Percentiles rank a stretch among this genome's conserved stretches.
Conservation (phyloP, 64 coral and sea anemone genomes). For the Pachyseris speciosa region DNA sequence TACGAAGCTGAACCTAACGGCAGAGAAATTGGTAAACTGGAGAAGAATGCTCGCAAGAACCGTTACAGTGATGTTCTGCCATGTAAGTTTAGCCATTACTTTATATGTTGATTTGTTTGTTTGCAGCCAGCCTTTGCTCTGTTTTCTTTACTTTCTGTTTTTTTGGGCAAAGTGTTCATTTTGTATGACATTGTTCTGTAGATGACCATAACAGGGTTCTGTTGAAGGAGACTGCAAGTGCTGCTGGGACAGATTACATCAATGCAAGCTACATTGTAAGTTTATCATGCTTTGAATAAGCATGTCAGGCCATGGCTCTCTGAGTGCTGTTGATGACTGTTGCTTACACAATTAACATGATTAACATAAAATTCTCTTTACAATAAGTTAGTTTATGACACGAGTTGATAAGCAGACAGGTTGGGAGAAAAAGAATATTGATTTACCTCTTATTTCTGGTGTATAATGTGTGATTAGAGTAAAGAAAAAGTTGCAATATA, state of each 20-base stretch:
- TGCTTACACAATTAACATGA: too few relatives aligned
- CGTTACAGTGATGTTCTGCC: conserved; percentile 99
- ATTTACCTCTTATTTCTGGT: too few relatives aligned
- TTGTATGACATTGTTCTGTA: conserved; percentile 3
- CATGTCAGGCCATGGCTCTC: too few relatives aligned
- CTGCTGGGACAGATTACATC: conserved; percentile 94
- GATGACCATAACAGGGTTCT: conserved; percentile 93
- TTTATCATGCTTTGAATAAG: neutral
- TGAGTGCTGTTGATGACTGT: too few relatives aligned
- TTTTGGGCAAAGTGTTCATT: neutral
- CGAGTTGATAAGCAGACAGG: too few relatives aligned
- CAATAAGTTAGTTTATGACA: too few relatives aligned
- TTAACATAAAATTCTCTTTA: too few relatives aligned
- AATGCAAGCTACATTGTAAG: conserved; percentile 99
- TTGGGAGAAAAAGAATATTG: too few relatives aligned
- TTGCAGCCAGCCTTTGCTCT: neutral
- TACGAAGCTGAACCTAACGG: conserved; percentile 96
- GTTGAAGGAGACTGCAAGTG: conserved; percentile 90
- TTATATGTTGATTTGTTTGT: neutral
- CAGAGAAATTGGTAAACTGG: conserved; percentile 87
- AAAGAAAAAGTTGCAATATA: too few relatives aligned
- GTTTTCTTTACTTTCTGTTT: neutral
- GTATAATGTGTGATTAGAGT: too few relatives aligned
- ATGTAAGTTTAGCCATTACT: conserved; percentile 66
- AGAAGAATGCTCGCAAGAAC: conserved; percentile 96